phyloP scores from a whole-genome alignment of 1,140 invertebrate species.

The Nasonia vitripennis region DNA sequence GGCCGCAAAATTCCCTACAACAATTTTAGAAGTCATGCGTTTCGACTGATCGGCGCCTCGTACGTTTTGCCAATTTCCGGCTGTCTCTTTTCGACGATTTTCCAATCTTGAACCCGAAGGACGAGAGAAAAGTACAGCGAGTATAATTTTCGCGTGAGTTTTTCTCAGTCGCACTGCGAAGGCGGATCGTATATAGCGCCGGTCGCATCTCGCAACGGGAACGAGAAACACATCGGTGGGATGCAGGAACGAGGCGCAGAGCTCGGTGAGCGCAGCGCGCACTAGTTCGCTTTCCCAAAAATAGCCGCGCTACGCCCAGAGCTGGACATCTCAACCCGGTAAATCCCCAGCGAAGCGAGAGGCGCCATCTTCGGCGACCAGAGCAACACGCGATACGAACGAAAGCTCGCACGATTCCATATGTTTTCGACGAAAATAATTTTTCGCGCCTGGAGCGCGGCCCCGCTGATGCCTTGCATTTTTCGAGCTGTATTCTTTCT shows the following conservation, averaged over 20 bases:
- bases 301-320: slow-evolving; percentile 67
- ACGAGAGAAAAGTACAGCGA: background rate
- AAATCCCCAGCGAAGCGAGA: slow-evolving; percentile 55
- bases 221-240: slow-evolving; percentile 60
- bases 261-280: background rate
- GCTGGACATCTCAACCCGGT: slow-evolving; percentile 72
- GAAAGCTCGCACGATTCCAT: background rate
- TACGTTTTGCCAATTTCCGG: slow-evolving; percentile 37
- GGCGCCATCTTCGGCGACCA: slow-evolving; percentile 58
- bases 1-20: slow-evolving; percentile 22
- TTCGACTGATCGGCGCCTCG: background rate
- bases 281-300: slow-evolving; percentile 61
- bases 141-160: background rate
- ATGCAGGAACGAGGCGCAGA: slow-evolving; percentile 59
- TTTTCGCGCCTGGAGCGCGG: slow-evolving; percentile 41
- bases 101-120: background rate
- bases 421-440: slow-evolving; percentile 56
- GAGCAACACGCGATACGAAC: background rate
- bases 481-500: too few relatives aligned
- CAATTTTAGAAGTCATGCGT: slow-evolving; percentile 41
- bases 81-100: background rate
- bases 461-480: background rate
- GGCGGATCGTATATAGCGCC: background rate
- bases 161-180: background rate
- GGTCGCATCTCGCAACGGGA: slow-evolving; percentile 2